These are phyloP conservation scores for Nylanderia fulva DNA, from an alignment of 1,140 invertebrate species.

Conservation along the genomic window DNA sequence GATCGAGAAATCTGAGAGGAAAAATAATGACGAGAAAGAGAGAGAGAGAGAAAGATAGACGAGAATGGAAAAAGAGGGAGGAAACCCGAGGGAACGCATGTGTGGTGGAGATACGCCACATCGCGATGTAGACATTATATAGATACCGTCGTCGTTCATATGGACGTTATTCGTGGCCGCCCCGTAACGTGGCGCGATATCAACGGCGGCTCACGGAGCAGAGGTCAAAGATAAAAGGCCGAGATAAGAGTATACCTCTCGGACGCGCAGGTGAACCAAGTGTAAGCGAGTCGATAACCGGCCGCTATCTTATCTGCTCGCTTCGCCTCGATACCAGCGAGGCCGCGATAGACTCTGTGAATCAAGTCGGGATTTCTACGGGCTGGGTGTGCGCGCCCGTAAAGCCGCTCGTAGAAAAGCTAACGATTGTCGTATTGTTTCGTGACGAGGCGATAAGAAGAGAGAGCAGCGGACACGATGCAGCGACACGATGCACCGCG, in stretches of 20 bases:
- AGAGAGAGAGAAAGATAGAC: no score
- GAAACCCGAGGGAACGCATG: not conserved
- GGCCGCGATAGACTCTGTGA: conserved; percentile 57
- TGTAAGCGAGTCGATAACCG: conserved; percentile 77
- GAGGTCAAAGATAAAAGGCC: conserved; percentile 81
- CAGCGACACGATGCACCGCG: conserved; percentile 23
- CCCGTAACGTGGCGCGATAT: conserved; percentile 64
- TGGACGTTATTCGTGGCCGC: conserved; percentile 61
- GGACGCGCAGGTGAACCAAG: conserved; percentile 78
- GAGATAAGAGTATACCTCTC: conserved; percentile 75
- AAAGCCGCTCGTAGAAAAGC: conserved; percentile 47
- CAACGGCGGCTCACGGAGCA: conserved; percentile 74
- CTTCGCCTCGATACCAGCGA: conserved; percentile 68
- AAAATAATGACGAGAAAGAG: conserved; percentile 12
- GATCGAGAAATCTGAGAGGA: conserved; percentile 29
- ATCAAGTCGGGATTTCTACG: conserved; percentile 58
- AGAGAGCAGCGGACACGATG: not conserved
- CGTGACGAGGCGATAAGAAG: conserved; percentile 10
- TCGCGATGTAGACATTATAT: conserved; percentile 77
- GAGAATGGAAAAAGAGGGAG: not conserved
- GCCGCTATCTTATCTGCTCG: conserved; percentile 79
- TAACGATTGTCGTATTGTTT: conserved; percentile 57
- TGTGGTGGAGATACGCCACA: conserved; percentile 15
- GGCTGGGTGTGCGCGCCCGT: conserved; percentile 38
- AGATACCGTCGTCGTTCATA: conserved; percentile 59